phyloP scores from a whole-genome alignment of 2,113 vertebrate species.

The Ondatra zibethicus region DNA sequence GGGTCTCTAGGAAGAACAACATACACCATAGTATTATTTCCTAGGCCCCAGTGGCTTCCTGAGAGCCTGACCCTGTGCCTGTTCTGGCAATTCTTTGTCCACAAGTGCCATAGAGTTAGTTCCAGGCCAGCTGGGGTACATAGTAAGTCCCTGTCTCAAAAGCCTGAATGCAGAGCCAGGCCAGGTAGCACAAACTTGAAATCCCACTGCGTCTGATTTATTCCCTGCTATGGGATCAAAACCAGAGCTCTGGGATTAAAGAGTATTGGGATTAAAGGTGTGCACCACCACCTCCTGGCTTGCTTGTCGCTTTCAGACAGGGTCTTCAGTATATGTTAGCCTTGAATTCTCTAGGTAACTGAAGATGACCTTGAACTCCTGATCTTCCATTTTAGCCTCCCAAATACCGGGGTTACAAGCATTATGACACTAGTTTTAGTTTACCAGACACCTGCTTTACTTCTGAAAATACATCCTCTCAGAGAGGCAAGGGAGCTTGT shows the following conservation, averaged over 20 bases:
- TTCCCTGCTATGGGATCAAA: not conserved
- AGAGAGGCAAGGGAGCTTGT: not conserved
- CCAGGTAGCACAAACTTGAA: no score
- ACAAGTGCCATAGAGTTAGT: not conserved
- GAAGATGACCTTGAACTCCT: not conserved
- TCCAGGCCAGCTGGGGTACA: not conserved
- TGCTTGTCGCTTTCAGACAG: not conserved
- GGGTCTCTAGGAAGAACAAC: constrained; percentile 63
- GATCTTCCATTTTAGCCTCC: not conserved
- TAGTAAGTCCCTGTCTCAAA: not conserved
- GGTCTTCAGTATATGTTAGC: not conserved
- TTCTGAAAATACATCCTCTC: not conserved
- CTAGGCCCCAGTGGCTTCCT: not conserved
- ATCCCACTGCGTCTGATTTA: not conserved
- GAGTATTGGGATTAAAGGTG: not conserved
- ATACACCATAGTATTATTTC: not conserved
- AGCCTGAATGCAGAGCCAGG: not conserved
- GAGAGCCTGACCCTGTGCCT: not conserved
- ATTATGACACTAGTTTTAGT: not conserved
- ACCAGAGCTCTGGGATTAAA: no score
- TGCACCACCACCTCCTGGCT: not conserved
- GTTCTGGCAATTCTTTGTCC: not conserved
- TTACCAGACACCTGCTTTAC: not conserved
- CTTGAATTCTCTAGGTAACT: not conserved
- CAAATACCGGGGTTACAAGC: not conserved